phyloP scores from a whole-genome alignment of 2,113 vertebrate genomes.

The Austrofundulus limnaeus region DNA sequence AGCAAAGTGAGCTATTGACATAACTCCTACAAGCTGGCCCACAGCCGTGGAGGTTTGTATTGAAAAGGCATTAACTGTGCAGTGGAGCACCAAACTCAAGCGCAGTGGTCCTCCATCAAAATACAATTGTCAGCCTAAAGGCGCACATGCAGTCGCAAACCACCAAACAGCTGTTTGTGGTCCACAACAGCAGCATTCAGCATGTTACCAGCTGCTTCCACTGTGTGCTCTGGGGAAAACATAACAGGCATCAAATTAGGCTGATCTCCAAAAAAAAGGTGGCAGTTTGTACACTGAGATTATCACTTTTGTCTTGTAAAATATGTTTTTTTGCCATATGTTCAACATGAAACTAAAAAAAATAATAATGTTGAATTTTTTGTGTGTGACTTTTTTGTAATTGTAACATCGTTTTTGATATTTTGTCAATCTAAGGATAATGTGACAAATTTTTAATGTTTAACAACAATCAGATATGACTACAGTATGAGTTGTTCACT shows the following conservation, averaged over 20 bases:
- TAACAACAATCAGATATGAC: too few species aligned
- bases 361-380: neutral
- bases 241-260: conserved; percentile 22
- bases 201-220: conserved; percentile 48
- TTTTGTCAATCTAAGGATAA: too few species aligned
- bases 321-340: conserved; percentile 14
- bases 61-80: conserved; percentile 48
- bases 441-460: too few species aligned
- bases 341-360: conserved; percentile 4
- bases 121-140: conserved; percentile 39
- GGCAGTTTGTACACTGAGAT: conserved; percentile 15
- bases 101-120: conserved; percentile 46
- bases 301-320: conserved; percentile 5
- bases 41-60: conserved; percentile 35
- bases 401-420: neutral
- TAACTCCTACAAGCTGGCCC: conserved; percentile 45
- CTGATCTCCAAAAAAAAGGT: conserved; percentile 23
- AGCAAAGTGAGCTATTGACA: conserved; percentile 50
- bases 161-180: conserved; percentile 42
- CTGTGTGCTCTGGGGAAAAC: conserved; percentile 22
- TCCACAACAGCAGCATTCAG: conserved; percentile 19
- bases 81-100: conserved; percentile 46
- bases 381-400: neutral
- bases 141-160: conserved; percentile 11
- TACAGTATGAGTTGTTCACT: neutral